These are phyloP conservation scores for Lagothrix lagotricha DNA, from an alignment of 2,797 vertebrate species.

Conservation along the genomic window DNA sequence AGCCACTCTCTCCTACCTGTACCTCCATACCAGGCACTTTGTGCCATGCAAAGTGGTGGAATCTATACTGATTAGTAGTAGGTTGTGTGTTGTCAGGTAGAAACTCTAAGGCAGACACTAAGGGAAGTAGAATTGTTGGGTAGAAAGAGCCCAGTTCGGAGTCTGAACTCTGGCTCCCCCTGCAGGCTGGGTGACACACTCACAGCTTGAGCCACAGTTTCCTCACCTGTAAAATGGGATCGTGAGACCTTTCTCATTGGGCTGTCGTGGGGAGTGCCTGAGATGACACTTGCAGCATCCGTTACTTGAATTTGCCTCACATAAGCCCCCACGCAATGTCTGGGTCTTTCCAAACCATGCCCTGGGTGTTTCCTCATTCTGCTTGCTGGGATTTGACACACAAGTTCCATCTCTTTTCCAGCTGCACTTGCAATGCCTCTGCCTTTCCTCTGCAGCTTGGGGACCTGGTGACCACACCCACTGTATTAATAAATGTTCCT, in stretches of 20 bases:
- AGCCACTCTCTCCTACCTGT: fast-evolving
- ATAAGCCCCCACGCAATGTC: fast-evolving
- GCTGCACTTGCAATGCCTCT: fast-evolving
- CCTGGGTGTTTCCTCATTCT: background rate
- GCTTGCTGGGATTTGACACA: background rate
- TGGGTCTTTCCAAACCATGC: background rate
- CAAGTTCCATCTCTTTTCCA: background rate
- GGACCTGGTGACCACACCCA: fast-evolving
- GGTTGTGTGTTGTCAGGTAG: background rate
- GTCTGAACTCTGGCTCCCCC: background rate
- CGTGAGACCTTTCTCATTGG: fast-evolving
- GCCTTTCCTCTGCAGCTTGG: background rate
- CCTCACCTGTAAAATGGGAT: background rate
- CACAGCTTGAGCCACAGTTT: background rate
- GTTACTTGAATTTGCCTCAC: background rate
- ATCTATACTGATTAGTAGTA: conserved; percentile 30
- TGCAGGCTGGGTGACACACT: background rate
- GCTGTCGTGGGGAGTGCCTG: fast-evolving
- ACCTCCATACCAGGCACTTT: background rate
- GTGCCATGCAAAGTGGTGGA: background rate
- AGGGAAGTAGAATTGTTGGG: fast-evolving
- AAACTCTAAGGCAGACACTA: background rate
- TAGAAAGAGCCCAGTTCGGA: background rate
- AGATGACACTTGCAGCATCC: background rate
- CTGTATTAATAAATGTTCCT: fast-evolving